Evolutionary conservation across 2,797 vertebrate genomes (phyloP).

Genomic region (Mus caroli): DNA sequence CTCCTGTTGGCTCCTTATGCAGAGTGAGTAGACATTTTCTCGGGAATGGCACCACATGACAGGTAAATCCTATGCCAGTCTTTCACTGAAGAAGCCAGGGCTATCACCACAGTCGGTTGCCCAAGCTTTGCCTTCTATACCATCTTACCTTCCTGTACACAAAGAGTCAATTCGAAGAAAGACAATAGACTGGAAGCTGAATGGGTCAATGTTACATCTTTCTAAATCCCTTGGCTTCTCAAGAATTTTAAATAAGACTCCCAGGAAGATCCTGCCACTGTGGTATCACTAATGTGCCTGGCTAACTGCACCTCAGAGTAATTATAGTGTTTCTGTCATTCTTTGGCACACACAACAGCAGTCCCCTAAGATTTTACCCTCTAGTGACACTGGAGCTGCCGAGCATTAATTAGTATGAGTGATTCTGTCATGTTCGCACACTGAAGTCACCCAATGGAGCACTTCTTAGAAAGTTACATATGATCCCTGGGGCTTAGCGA

Average conservation of each 20-base stretch:
- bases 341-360: not conserved
- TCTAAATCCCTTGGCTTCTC: constrained; percentile 39
- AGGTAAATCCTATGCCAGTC: not conserved
- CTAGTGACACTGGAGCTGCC: not conserved
- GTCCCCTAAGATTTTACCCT: not conserved
- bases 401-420: not conserved
- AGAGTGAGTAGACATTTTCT: not conserved
- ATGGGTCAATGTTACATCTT: not conserved
- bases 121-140: not conserved
- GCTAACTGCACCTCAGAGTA: not conserved
- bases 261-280: not conserved
- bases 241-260: constrained; percentile 12
- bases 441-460: not conserved
- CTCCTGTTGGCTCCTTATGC: not conserved
- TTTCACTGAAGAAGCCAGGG: not conserved
- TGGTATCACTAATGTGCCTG: not conserved
- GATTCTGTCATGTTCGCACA: not conserved
- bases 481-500: not conserved
- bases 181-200: not conserved
- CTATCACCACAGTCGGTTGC: not conserved
- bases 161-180: not conserved
- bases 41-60: not conserved
- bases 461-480: not conserved
- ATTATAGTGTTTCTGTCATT: not conserved
- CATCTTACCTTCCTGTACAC: not conserved